These are phyloP conservation scores for Leptopilina drosophilae DNA, from an alignment of 2,888 invertebrate species.

Conservation along the genomic window DNA sequence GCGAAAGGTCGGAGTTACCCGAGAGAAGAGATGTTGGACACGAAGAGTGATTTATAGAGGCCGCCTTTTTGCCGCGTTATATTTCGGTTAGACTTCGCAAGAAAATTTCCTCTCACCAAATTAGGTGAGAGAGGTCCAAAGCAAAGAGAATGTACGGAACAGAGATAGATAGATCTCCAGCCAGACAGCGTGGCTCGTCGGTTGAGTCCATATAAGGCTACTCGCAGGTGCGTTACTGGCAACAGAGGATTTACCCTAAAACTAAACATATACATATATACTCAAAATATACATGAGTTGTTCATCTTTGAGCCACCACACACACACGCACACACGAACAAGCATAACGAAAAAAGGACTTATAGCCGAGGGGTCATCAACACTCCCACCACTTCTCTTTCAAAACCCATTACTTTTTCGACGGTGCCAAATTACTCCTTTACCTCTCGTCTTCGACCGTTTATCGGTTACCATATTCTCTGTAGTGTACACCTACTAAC, in stretches of 20 bases:
- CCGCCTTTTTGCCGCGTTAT: slow-evolving; percentile 57
- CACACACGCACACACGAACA: background rate
- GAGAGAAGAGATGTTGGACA: slow-evolving; percentile 56
- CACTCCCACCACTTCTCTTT: slow-evolving; percentile 35
- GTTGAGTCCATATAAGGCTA: slow-evolving; percentile 44
- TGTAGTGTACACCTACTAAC: slow-evolving; percentile 41
- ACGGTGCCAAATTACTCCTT: slow-evolving; percentile 58
- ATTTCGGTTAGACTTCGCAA: slow-evolving; percentile 52
- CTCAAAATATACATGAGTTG: too few relatives aligned
- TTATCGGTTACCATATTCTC: slow-evolving; percentile 25
- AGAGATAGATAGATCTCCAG: slow-evolving; percentile 52
- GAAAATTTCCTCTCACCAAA: slow-evolving; percentile 54
- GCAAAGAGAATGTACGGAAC: slow-evolving; percentile 55
- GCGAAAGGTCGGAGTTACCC: slow-evolving; percentile 55
- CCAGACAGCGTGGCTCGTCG: slow-evolving; percentile 64
- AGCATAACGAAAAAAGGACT: slow-evolving; percentile 12
- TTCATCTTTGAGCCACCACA: slow-evolving; percentile 44
- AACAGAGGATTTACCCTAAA: slow-evolving; percentile 9
- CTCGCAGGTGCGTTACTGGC: slow-evolving; percentile 31
- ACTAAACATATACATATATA: slow-evolving; percentile 41
- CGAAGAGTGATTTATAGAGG: slow-evolving; percentile 64
- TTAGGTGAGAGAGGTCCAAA: slow-evolving; percentile 45
- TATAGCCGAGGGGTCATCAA: slow-evolving; percentile 39
- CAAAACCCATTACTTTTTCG: slow-evolving; percentile 60
- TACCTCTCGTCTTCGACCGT: slow-evolving; percentile 36